Base-by-base conservation (phyloP, 2,113 vertebrate genomes). In the Tiliqua scincoides region DNA sequence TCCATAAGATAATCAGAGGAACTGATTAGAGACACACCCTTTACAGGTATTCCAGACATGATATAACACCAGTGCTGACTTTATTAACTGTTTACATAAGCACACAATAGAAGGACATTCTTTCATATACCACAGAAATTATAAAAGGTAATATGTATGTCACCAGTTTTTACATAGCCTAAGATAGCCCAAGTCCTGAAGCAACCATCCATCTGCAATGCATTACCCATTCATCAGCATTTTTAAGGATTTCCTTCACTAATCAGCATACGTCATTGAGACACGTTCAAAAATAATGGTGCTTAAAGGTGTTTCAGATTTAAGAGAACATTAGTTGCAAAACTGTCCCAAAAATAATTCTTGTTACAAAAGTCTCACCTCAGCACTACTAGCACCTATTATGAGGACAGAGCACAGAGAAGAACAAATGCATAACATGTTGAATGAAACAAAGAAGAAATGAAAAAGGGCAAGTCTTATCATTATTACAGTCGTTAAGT, bases 291-390 rank as follows among this genome's bases (percentile, higher is more conserved):
- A 90, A 87, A 88, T 84, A 91, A 87, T 89, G 92, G 90, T 91
- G 91, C 88, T 92, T 91, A 89, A n/a, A n/a, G 91, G 91, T 92
- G 91, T 95, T 94, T 91, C 93, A 94, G 61, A 94, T 79, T 92
- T 90, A 93, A 91, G 92, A 94, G 91, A 86, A 93, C 78, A 93
- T 88, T 93, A n/a, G n/a, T 93, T 88, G 85, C 83, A 87, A 83
- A 90, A 87, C 86, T 93, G 84, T 80, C 87, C 86, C 90, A 91
- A 20, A 93, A 88, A 87, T 82, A 88, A 89, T 20, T 92, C 83
- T 91, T 85, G 70, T 89, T 91, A 86, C 89, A 91, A 89, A 89
- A 84, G 0, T 40, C 88, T 81, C 90, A 92, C 73, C 89, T 92
- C 88, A 52, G 93, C 81, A 76, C 87, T 87, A 79, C 84, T 82